Percentiles rank a stretch among this genome's conserved stretches.
Evolutionary conservation across 2,888 invertebrate species (phyloP).

Genomic region (Neoaliturus tenellus): DNA sequence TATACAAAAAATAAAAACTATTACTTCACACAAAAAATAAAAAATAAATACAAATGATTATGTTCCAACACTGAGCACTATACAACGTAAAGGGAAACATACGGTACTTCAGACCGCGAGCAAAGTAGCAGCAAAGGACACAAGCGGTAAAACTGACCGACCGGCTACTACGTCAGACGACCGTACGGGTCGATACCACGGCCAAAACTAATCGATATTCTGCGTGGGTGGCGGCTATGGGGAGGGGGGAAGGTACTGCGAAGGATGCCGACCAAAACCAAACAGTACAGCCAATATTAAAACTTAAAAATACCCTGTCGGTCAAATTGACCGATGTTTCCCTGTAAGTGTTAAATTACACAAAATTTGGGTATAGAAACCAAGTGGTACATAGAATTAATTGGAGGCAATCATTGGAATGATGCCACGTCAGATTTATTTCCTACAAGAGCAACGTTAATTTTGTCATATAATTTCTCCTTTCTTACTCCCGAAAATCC

Average conservation of each 20-base stretch:
- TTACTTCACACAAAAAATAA: background rate
- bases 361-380: no score
- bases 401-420: no score
- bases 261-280: background rate
- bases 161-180: background rate
- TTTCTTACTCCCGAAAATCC: no score
- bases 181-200: background rate
- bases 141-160: conserved; percentile 26
- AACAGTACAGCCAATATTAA: conserved; percentile 32
- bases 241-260: conserved; percentile 43
- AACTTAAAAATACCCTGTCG: conserved; percentile 1
- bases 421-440: no score
- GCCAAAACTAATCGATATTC: conserved; percentile 38
- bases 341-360: conserved; percentile 37
- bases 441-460: no score
- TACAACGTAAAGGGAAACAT: conserved; percentile 16
- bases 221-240: background rate
- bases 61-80: background rate
- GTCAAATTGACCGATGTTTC: conserved; percentile 34
- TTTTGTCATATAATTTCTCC: no score
- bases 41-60: conserved; percentile 6
- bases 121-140: conserved; percentile 1
- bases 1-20: background rate
- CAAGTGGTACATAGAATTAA: no score
- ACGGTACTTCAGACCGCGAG: conserved; percentile 17